Conservation (phyloP, 2,113 vertebrate genomes). For the Anser cygnoides region DNA sequence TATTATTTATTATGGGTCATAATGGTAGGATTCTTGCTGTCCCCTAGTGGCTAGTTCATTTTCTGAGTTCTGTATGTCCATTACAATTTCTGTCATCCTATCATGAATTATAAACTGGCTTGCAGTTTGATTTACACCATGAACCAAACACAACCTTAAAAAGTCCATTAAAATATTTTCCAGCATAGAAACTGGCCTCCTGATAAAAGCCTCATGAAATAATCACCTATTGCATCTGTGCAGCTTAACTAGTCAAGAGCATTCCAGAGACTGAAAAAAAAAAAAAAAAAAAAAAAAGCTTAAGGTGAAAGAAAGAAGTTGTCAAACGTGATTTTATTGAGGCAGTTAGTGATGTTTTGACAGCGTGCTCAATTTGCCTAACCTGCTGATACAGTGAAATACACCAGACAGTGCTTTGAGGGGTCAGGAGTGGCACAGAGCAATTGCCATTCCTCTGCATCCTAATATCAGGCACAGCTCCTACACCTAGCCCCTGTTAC, state of each 20-base stretch:
- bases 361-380: background rate
- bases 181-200: accelerated
- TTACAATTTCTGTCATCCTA: background rate
- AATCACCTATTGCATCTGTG: background rate
- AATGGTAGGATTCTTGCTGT: background rate
- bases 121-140: background rate
- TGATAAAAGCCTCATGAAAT: background rate
- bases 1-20: background rate
- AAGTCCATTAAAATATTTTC: background rate
- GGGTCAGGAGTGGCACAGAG: background rate
- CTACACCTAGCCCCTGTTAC: background rate
- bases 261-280: background rate
- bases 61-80: background rate
- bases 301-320: background rate
- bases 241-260: background rate
- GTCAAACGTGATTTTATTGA: background rate
- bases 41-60: background rate
- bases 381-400: background rate
- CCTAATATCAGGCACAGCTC: background rate
- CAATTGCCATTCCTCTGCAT: background rate
- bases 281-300: background rate
- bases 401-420: background rate
- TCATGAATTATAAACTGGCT: background rate
- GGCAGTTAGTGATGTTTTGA: background rate
- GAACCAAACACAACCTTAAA: background rate